Evolutionary conservation across 2,797 vertebrate genomes (phyloP).

Genomic region (Acanthopagrus latus): DNA sequence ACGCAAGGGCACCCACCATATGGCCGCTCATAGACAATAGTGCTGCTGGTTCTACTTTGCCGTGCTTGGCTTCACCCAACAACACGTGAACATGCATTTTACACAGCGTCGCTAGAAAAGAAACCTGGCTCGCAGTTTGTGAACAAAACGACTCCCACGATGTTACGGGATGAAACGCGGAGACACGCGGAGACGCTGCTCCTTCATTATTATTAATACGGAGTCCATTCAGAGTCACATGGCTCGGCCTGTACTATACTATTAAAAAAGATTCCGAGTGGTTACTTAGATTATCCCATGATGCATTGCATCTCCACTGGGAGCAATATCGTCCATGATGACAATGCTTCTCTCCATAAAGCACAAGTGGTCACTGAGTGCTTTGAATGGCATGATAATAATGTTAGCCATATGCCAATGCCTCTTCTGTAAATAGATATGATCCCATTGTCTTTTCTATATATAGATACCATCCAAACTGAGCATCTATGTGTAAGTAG

Average conservation of each 20-base stretch:
- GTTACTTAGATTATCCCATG: conserved; percentile 73
- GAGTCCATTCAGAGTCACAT: conserved; percentile 49
- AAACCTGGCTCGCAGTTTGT: conserved; percentile 39
- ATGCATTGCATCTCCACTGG: conserved; percentile 72
- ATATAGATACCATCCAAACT: conserved; percentile 67
- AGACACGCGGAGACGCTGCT: conserved; percentile 5
- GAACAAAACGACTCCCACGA: conserved; percentile 30
- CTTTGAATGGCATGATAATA: conserved; percentile 80
- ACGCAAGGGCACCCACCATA: conserved; percentile 84
- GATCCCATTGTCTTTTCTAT: conserved; percentile 76
- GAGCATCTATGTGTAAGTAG: conserved; percentile 41
- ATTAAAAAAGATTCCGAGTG: conserved; percentile 67
- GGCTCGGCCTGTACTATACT: conserved; percentile 42
- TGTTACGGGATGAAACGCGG: conserved; percentile 18
- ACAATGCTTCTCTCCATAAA: conserved; percentile 75
- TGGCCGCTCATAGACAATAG: conserved; percentile 77
- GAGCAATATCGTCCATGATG: conserved; percentile 76
- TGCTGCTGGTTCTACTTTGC: conserved; percentile 74
- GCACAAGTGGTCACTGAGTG: conserved; percentile 81
- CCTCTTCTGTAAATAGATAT: conserved; percentile 75
- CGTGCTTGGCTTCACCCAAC: conserved; percentile 69
- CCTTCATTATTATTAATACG: conserved; percentile 25
- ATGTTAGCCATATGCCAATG: conserved; percentile 76
- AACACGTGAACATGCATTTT: conserved; percentile 75
- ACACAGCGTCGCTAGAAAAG: conserved; percentile 49